Percentiles rank a stretch among this genome's conserved stretches.
phyloP scores from a whole-genome alignment of 2,888 invertebrate genomes.

The Eupithecia centaureata region DNA sequence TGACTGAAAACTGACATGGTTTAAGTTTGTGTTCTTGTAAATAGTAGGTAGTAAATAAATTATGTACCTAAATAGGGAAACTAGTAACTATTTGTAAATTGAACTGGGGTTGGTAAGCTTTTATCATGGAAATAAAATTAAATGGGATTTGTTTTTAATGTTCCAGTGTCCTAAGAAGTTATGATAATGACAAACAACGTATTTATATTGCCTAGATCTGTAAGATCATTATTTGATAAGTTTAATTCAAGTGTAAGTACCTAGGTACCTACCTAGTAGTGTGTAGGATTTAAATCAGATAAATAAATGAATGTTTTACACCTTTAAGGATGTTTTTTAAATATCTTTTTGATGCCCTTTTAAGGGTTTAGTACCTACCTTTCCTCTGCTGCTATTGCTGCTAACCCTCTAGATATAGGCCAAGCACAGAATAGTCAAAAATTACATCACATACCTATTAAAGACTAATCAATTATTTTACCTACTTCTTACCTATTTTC shows the following conservation, averaged over 20 bases:
- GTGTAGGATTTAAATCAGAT: background rate
- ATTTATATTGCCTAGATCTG: constrained; percentile 7
- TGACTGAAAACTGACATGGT: constrained; percentile 22
- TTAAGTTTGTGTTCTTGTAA: constrained; percentile 21
- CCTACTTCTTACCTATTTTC: too few relatives aligned
- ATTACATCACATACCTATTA: too few relatives aligned
- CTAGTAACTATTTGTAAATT: background rate
- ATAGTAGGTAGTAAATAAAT: constrained; percentile 17
- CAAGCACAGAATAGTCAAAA: too few relatives aligned
- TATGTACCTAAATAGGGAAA: constrained; percentile 6
- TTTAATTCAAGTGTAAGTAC: background rate
- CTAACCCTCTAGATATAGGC: too few relatives aligned
- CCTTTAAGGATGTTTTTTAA: too few relatives aligned
- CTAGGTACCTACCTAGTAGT: too few relatives aligned
- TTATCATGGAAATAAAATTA: background rate
- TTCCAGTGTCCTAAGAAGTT: background rate
- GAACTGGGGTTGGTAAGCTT: constrained; percentile 10
- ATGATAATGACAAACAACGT: background rate
- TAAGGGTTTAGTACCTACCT: too few relatives aligned
- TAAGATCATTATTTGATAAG: constrained; percentile 8
- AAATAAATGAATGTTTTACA: background rate
- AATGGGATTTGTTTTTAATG: background rate
- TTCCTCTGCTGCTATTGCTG: too few relatives aligned
- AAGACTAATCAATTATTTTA: too few relatives aligned
- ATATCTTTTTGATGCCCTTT: too few relatives aligned